Conservation (phyloP, 2,888 invertebrate genomes). For the Helicoverpa assulta region DNA sequence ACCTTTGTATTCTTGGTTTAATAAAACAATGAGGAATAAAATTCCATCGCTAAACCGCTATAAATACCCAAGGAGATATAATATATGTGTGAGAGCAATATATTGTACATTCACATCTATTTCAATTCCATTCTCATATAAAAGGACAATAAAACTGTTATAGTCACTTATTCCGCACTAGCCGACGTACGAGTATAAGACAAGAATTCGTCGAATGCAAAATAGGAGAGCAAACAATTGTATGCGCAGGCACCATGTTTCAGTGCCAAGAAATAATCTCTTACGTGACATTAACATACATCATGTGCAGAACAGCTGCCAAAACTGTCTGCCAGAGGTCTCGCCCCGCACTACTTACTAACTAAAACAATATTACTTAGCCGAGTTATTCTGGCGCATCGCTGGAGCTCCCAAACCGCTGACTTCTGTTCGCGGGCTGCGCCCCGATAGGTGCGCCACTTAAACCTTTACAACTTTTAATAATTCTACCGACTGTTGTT, state of each 20-base stretch:
- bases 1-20: not conserved
- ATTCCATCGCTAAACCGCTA: not conserved
- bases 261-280: slow-evolving; percentile 89
- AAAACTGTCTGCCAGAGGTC: slow-evolving; percentile 83
- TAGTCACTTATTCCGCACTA: slow-evolving; percentile 58
- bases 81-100: not conserved
- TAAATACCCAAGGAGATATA: not conserved
- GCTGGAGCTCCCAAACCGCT: slow-evolving; percentile 32
- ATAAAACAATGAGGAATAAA: not conserved
- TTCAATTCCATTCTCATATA: slow-evolving; percentile 34
- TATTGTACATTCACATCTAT: slow-evolving; percentile 21
- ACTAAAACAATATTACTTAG: slow-evolving; percentile 88
- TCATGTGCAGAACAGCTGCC: slow-evolving; percentile 84
- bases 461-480: slow-evolving; percentile 16
- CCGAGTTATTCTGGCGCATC: slow-evolving; percentile 69
- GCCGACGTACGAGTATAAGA: slow-evolving; percentile 55
- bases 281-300: slow-evolving; percentile 88
- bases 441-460: slow-evolving; percentile 27
- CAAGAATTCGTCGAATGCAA: slow-evolving; percentile 71
- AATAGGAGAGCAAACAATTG: slow-evolving; percentile 82
- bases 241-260: slow-evolving; percentile 72
- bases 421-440: slow-evolving; percentile 40
- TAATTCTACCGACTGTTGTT: slow-evolving; percentile 22
- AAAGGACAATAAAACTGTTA: slow-evolving; percentile 53
- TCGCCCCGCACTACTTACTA: slow-evolving; percentile 79